Base-by-base conservation (phyloP, 2,113 vertebrate species). In the Podarcis muralis region DNA sequence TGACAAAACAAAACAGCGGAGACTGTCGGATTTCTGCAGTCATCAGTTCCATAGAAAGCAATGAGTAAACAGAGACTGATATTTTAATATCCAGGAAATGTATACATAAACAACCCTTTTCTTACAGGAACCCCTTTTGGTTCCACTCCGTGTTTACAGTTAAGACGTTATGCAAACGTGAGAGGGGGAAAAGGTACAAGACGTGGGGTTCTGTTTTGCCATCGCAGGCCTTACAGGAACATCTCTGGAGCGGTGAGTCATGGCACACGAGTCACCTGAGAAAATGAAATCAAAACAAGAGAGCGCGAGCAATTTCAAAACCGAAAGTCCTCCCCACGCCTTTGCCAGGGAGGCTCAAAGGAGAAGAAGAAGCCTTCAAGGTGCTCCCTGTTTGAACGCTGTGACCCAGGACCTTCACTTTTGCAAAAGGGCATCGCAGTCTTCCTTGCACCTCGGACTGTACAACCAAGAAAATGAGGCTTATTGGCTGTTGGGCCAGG, bases 231-330 rank as follows among this genome's bases (percentile, higher is more conserved):
- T 87, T 87, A 74, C 86, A 8, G 79, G 86, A 87, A 82, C 23
- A 35, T 68, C 32, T 37, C 48, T 8, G 11, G 9, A 20, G 57
- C 25, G 1, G 2, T 3, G 87, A 88, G 27, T 88, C 80, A 88
- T 23, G 3, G 15, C 30, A 35, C 85, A 20, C 80, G 12, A 32
- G 79, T 66, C 80, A 83, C 87, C 87, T 76, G 71, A 83, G 87
- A 88, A 83, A 65, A 83, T 53, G 87, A 83, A 83, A 88, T 76
- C 80, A 35, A 77, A 88, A 83, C 59, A 48, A 53, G 48, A 53
- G 53, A 16, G 5, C 16, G 32, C 3, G 32, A 23, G 48, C 53
- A 18, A 1, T 82, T 87, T 65, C 86, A 82, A 43, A 88, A 82
- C 37, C 32, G 69, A 82, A 88, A 88, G 85, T 62, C 27, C 57